A percentile compares a stretch with the other conserved stretches of the same genome.
phyloP scores from a whole-genome alignment of 2,888 invertebrate species.

The Volucella inflata region DNA sequence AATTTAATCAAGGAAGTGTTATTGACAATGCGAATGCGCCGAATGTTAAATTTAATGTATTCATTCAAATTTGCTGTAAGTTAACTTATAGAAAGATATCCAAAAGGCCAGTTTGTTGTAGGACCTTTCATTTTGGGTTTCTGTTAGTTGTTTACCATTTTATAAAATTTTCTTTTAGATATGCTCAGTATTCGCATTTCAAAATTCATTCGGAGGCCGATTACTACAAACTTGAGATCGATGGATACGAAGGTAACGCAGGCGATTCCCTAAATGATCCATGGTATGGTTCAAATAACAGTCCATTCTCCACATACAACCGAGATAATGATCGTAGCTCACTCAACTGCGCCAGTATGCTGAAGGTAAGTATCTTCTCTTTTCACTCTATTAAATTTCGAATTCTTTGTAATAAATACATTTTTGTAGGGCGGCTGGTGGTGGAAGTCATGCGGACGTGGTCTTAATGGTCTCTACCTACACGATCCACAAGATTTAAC shows the following conservation, averaged over 20 bases:
- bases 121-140: too few relatives aligned
- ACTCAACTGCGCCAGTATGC: constrained; percentile 95
- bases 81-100: too few relatives aligned
- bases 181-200: constrained; percentile 95
- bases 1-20: too few relatives aligned
- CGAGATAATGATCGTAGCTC: constrained; percentile 96
- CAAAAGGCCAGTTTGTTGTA: too few relatives aligned
- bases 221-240: constrained; percentile 95
- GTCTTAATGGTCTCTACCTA: constrained; percentile 93
- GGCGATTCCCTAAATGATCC: constrained; percentile 96
- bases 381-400: background rate
- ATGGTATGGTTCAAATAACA: constrained; percentile 97
- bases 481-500: constrained; percentile 95
- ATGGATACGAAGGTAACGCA: constrained; percentile 95
- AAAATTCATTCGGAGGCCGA: constrained; percentile 96
- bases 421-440: constrained; percentile 91
- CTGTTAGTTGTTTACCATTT: too few relatives aligned
- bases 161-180: constrained; percentile 85
- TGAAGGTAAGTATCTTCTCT: constrained; percentile 85
- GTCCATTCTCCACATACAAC: constrained; percentile 96
- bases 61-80: too few relatives aligned
- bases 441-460: constrained; percentile 97
- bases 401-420: constrained; percentile 4
- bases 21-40: too few relatives aligned
- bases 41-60: too few relatives aligned